phyloP scores from a whole-genome alignment of 2,888 invertebrate species.

The Thymelicus lineola region DNA sequence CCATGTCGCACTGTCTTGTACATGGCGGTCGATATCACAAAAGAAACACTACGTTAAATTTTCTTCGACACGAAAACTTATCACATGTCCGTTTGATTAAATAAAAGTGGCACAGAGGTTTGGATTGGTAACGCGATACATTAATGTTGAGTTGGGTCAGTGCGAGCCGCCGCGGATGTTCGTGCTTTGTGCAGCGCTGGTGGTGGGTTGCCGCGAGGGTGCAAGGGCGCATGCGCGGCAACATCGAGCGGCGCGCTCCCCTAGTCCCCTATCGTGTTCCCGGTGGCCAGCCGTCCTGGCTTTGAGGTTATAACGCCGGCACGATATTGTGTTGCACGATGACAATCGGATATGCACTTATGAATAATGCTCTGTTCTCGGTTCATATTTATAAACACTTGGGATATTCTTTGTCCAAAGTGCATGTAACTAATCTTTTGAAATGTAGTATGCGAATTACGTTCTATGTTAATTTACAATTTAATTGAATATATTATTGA shows the following conservation, averaged over 20 bases:
- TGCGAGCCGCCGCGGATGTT: constrained; percentile 66
- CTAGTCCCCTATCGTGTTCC: constrained; percentile 60
- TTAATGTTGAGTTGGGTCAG: constrained; percentile 57
- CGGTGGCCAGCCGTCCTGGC: constrained; percentile 57
- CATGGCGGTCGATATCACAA: constrained; percentile 79
- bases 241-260: constrained; percentile 80
- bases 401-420: background rate
- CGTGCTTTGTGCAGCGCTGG: constrained; percentile 75
- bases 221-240: constrained; percentile 73
- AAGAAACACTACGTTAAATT: constrained; percentile 68
- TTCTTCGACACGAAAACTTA: constrained; percentile 57
- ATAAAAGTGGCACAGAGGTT: constrained; percentile 50
- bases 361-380: background rate
- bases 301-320: constrained; percentile 83
- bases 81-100: constrained; percentile 70
- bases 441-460: too few relatives aligned
- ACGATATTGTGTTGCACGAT: constrained; percentile 61
- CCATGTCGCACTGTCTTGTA: constrained; percentile 91
- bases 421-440: too few relatives aligned
- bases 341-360: constrained; percentile 48
- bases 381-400: background rate
- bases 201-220: constrained; percentile 49
- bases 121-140: constrained; percentile 55
- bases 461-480: too few relatives aligned
- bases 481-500: too few relatives aligned